Percentiles rank a stretch among this genome's conserved stretches.
phyloP scores from a whole-genome alignment of 2,113 vertebrate species.

The Cygnus atratus region DNA sequence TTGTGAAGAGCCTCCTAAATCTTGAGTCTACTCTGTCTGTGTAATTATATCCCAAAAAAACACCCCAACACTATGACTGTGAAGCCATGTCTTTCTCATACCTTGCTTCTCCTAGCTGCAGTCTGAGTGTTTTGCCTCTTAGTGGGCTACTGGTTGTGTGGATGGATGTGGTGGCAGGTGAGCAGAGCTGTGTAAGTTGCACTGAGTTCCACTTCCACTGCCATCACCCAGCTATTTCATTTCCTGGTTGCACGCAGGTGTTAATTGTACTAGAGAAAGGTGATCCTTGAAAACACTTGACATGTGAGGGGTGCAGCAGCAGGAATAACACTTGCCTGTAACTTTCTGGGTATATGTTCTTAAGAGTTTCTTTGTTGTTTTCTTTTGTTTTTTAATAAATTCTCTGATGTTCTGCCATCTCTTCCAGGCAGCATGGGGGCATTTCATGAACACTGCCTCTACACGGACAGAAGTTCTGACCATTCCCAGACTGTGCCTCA shows the following conservation, averaged over 20 bases:
- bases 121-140: no score
- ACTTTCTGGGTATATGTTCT: not conserved
- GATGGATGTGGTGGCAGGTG: not conserved
- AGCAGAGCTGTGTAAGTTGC: not conserved
- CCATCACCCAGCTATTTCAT: no score
- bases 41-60: not conserved
- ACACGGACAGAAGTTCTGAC: fast-evolving
- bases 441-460: not conserved
- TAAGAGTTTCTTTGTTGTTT: not conserved
- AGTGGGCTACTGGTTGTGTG: not conserved
- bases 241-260: not conserved
- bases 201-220: fast-evolving
- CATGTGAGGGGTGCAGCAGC: not conserved
- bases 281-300: not conserved
- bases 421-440: not conserved
- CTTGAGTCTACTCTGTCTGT: not conserved
- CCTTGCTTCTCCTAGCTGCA: no score
- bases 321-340: not conserved
- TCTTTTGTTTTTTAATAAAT: not conserved
- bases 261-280: no score
- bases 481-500: not conserved
- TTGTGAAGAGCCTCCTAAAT: not conserved
- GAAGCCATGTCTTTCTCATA: fast-evolving
- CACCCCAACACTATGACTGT: fast-evolving
- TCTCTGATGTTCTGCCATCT: not conserved